Base-by-base conservation (phyloP, 2,888 invertebrate genomes). In the Stenichneumon culpator region DNA sequence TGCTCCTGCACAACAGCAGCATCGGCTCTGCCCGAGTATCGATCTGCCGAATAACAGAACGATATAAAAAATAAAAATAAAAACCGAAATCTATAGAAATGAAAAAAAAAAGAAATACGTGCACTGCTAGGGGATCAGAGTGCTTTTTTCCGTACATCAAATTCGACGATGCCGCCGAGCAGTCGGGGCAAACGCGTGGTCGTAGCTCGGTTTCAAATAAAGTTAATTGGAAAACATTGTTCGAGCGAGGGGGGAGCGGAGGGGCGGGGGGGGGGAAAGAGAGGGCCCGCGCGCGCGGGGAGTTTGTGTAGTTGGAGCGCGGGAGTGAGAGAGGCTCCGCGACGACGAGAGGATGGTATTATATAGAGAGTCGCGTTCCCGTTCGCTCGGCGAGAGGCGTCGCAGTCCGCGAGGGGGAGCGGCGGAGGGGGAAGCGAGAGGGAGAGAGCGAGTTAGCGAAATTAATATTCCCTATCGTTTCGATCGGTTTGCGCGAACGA, bases 181-280 rank as follows among this genome's bases (percentile, higher is more conserved):
- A 77, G 85, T 83, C 86, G 86, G 70, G 79, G 82, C 86, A 79
- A 88, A 88, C 85, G 88, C 84, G 86, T 83, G 86, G 83, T 88
- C 82, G 88, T 88, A 89, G 89, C 89, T 90, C 92, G 89, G 92
- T 92, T 92, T 92, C 91, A 90, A 92, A 91, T 91, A 91, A 92
- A 93, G 91, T 92, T 93, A 92, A 93, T 93, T 92, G 92, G 91
- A 92, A 92, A 92, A 91, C 90, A 91, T 90, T 90, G 92, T 90
- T 90, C 88, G 89, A 84, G 87, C 83, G 81, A 82, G 82, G 83
- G 87, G 86, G 54, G 77, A 3, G 63, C 83, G 63, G 73, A 28
- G 60, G 52, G 65, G 63, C 79, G 72, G 69, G 73, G 79, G 68
- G 78, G 72, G 77, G 81, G 75, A 70, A 85, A 69, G 84, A 74